Base-by-base conservation (phyloP, 92 coral and sea anemone genomes). In the Parazoanthus atlanticus region DNA sequence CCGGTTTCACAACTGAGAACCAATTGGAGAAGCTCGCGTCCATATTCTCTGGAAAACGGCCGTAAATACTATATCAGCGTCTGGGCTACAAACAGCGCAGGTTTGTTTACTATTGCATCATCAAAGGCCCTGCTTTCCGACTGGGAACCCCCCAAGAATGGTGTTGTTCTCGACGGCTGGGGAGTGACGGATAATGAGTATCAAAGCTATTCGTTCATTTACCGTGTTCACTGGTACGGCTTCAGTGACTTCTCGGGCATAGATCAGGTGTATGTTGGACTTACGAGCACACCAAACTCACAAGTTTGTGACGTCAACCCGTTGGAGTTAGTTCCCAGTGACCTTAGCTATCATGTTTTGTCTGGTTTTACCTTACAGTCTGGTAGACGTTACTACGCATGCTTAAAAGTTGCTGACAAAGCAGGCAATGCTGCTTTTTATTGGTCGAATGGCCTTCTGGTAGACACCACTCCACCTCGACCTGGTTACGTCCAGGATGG, bases 141-240 rank as follows among this genome's bases (percentile, higher is more conserved):
- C 85, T 85, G 82, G 29, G 98, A 97, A 56, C 89, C 98, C 33
- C 99, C 99, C 33, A 88, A 76, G 64, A 91, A 90, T 72, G 95
- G 92, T 29, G 73, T 94, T 46, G 95, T 97, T 26, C 89, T 93
- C 26, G 99, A 97, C 86, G 99, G 99, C 19, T 97, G 99, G 99
- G 98, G 97, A 49, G 85, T 90, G 52, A 86, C 88, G 25, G 98
- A 97, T 80, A 93, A 94, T 21, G 89, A 90, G 31, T 93, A 94
- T 72, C 99, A 97, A 81, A 92, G 96, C 32, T 97, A 86, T 65
- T 88, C 96, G 13, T 74, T 91, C 23, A 88, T 97, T 16, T 97
- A 90, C 76, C 99, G 99, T 25, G 95, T 94, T 61, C 98, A 97
- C 84, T 97, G 99, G 99, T 91, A 92, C 73, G 97, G 95, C 41